These are phyloP conservation scores for Pangasius macronema DNA, from an alignment of 2,797 vertebrate genomes.

Conservation along the genomic window DNA sequence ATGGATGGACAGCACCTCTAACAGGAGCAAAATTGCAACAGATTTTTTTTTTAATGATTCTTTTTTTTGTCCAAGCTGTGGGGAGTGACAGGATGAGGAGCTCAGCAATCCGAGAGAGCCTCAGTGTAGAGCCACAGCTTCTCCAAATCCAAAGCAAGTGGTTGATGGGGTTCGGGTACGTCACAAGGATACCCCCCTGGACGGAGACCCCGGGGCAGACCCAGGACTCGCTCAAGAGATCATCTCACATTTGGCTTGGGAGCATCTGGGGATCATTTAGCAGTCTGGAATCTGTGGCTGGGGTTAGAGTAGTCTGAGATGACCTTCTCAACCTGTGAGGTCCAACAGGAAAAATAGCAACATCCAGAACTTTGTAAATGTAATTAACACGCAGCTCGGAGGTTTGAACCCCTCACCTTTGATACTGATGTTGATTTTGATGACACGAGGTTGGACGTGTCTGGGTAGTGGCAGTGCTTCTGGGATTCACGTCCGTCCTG, in stretches of 20 bases:
- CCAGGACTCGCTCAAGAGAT: background rate
- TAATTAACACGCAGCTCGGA: background rate
- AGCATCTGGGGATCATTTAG: background rate
- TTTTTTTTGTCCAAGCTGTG: background rate
- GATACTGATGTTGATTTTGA: too few relatives aligned
- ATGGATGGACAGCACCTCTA: background rate
- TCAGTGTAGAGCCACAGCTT: background rate
- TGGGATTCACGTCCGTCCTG: too few relatives aligned
- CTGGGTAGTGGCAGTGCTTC: background rate
- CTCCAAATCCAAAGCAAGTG: background rate
- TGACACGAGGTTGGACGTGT: background rate
- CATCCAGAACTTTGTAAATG: background rate
- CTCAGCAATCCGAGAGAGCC: background rate
- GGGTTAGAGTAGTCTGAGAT: background rate
- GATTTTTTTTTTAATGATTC: background rate
- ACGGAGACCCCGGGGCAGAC: background rate
- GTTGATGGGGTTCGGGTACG: background rate
- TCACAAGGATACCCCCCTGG: too few relatives aligned
- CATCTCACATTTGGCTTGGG: background rate
- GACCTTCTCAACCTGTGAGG: background rate
- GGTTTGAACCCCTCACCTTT: too few relatives aligned
- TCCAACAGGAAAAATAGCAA: background rate
- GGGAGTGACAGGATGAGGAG: background rate
- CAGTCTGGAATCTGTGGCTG: background rate
- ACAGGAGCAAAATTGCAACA: background rate